These are phyloP conservation scores for Spilarctia lutea DNA, from an alignment of 2,888 invertebrate genomes.

Conservation along the genomic window DNA sequence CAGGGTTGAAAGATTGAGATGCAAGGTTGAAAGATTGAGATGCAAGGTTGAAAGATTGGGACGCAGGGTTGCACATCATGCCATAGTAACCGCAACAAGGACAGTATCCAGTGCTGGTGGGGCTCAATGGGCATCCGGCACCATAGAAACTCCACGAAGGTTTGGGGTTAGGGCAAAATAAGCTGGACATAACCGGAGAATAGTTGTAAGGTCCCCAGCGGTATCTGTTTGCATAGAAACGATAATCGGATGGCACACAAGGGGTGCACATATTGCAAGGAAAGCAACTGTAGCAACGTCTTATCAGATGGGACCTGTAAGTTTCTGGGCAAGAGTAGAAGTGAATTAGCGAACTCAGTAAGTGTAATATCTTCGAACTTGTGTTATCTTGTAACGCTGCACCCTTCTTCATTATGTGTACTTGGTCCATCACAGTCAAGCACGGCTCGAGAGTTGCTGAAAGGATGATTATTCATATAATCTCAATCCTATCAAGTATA, in stretches of 20 bases:
- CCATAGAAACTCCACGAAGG: conserved; percentile 4
- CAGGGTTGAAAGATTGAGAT: neutral
- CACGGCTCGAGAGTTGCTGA: conserved; percentile 67
- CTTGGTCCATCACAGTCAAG: conserved; percentile 59
- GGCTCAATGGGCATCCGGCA: neutral
- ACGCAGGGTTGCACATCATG: neutral
- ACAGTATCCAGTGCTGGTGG: neutral
- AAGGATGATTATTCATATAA: conserved; percentile 68
- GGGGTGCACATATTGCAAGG: conserved; percentile 23
- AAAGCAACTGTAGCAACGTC: conserved; percentile 4
- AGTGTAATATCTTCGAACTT: conserved; percentile 22
- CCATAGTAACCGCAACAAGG: conserved; percentile 2
- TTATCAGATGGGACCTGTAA: conserved; percentile 9
- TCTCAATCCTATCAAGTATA: conserved; percentile 36
- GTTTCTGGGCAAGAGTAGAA: conserved; percentile 56
- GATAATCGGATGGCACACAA: conserved; percentile 45
- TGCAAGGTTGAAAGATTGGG: neutral
- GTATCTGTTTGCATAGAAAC: conserved; percentile 28
- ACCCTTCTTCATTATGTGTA: conserved; percentile 43
- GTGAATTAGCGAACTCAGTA: conserved; percentile 37
- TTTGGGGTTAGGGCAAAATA: conserved; percentile 9
- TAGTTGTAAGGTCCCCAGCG: conserved; percentile 36
- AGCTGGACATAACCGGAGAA: conserved; percentile 29
- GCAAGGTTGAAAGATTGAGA: neutral
- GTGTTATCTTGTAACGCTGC: conserved; percentile 22